A percentile compares a stretch with the other conserved stretches of the same genome.
Conservation (phyloP, 2,113 vertebrate species). For the Etia nguti region DNA sequence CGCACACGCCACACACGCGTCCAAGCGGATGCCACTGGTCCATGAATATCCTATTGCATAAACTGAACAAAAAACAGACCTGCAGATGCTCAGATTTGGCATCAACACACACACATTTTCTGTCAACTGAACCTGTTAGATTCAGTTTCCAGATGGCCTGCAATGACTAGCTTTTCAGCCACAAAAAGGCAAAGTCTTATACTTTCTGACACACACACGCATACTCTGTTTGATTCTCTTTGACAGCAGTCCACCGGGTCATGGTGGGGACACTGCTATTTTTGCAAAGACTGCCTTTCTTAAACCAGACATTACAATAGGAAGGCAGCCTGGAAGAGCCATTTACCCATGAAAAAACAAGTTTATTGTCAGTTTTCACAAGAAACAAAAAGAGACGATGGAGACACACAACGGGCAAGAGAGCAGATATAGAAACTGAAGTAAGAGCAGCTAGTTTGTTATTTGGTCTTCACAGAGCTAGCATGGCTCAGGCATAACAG, state of each 20-base stretch:
- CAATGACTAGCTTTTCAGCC: neutral
- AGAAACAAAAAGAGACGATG: neutral
- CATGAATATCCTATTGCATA: slow-evolving; percentile 2
- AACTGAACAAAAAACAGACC: slow-evolving; percentile 10
- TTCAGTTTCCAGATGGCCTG: slow-evolving; percentile 5
- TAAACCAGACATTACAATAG: neutral
- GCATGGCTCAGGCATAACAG: neutral
- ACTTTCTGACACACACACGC: neutral
- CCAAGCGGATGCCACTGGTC: neutral
- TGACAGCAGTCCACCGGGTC: neutral
- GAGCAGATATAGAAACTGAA: neutral
- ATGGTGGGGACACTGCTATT: neutral
- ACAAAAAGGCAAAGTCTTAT: slow-evolving; percentile 11
- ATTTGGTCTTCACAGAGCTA: neutral
- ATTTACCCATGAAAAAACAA: neutral
- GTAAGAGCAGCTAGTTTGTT: neutral
- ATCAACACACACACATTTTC: neutral
- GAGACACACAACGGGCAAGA: neutral
- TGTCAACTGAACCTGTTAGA: neutral
- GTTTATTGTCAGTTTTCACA: neutral
- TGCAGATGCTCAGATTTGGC: slow-evolving; percentile 9
- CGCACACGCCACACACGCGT: neutral
- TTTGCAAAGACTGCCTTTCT: neutral
- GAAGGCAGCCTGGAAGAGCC: neutral
- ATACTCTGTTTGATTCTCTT: neutral